A percentile compares a stretch with the other conserved stretches of the same genome.
Conservation (phyloP, 2,888 invertebrate species). For the Tachina fera region DNA sequence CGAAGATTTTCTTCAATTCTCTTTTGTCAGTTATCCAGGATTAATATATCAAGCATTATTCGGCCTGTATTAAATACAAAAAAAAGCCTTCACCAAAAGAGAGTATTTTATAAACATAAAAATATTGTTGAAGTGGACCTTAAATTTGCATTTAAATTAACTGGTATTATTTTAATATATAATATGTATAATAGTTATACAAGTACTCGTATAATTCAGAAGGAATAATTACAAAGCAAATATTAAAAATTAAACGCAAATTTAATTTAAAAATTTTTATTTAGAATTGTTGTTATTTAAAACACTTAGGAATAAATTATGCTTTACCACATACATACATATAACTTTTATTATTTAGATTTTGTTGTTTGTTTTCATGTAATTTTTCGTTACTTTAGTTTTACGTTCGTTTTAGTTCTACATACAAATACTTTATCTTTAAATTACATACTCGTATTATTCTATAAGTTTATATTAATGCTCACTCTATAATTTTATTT, state of each 20-base stretch:
- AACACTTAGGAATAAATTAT: slow-evolving; percentile 7
- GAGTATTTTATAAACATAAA: no score
- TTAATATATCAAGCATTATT: no score
- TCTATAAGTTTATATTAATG: slow-evolving; percentile 33
- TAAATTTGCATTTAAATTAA: no score
- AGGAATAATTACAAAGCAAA: not conserved
- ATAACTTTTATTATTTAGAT: slow-evolving; percentile 36
- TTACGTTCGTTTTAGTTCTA: slow-evolving; percentile 10
- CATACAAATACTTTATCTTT: not conserved
- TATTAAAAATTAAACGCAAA: not conserved
- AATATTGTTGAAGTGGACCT: no score
- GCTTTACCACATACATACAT: slow-evolving; percentile 16
- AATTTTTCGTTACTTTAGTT: slow-evolving; percentile 5
- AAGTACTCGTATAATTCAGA: not conserved
- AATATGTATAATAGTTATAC: not conserved
- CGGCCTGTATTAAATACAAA: no score
- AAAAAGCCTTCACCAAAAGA: no score
- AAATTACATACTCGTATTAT: slow-evolving; percentile 6
- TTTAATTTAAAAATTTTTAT: not conserved
- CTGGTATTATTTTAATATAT: no score
- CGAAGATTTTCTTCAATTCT: no score
- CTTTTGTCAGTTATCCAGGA: no score
- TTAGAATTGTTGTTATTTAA: not conserved
- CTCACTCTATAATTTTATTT: slow-evolving; percentile 54
- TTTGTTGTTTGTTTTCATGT: slow-evolving; percentile 48